Conservation (phyloP, 2,113 vertebrate genomes). For the Butorides virescens region DNA sequence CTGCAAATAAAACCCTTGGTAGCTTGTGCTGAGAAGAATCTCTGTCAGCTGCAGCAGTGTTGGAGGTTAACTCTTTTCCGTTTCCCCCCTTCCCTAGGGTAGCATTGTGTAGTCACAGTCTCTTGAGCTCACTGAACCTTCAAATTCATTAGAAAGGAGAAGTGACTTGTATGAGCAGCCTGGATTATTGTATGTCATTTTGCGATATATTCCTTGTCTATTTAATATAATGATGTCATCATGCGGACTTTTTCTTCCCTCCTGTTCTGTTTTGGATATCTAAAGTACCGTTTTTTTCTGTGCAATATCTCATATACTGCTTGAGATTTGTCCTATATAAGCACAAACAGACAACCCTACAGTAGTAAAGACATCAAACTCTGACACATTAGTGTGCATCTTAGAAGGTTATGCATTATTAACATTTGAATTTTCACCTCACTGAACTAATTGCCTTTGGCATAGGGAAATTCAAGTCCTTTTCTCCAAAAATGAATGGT, state of each 20-base stretch:
- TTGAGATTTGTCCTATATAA: not conserved
- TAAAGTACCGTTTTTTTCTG: not conserved
- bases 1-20: not conserved
- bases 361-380: not conserved
- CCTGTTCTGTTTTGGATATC: not conserved
- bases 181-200: not conserved
- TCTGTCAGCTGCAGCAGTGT: not conserved
- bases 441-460: conserved; percentile 1
- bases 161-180: not conserved
- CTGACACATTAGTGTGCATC: not conserved
- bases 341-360: not conserved
- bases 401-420: not conserved
- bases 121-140: not conserved
- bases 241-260: not conserved
- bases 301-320: not conserved
- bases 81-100: not conserved
- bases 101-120: not conserved
- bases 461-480: not conserved
- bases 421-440: not conserved
- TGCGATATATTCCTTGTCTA: not conserved
- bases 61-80: not conserved
- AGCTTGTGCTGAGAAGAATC: not conserved
- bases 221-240: not conserved
- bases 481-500: not conserved
- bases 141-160: not conserved